Evolutionary conservation across 2,113 vertebrate species (phyloP), one percentile per base, ranked within the genome.

Genomic region (Rostratula benghalensis): DNA sequence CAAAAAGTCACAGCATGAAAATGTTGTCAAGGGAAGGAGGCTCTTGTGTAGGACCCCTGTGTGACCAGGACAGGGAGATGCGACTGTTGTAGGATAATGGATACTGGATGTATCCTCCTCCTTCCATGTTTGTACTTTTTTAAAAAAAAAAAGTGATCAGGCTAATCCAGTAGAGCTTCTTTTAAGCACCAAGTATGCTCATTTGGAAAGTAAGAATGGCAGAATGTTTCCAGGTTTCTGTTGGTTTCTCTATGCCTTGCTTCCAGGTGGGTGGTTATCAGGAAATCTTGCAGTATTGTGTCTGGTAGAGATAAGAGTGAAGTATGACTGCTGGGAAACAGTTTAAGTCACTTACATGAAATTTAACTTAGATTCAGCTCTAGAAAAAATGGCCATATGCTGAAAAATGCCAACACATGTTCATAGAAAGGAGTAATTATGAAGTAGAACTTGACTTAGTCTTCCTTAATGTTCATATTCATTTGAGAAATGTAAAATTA

Each of bases 381-480:
- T 70, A 76, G 60, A 78, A 89, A 63, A 83, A 89, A 63, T 63
- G 33, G 56, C 85, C 92, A 86, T 94, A 90, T 93, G 93, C 33
- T 74, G 92, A 88, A 71, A 96, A 97, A 96, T 96, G 85, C 92
- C 94, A 97, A 53, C 90, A 96, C 64, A 78, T 94, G 90, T 64
- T 94, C 79, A 54, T 31, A 81, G 68, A 81, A 80, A 75, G 89
- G 95, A 96, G 73, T 96, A 93, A 88, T 93, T 93, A 53, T 64
- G 76, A 81, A 95, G 43, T 90, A 37, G 82, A 90, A 57, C 63
- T 93, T 87, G 83, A 74, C 68, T 93, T 87, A 54, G 30, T 74
- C 50, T 93, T 28, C 21, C 6, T 67, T 79, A 37, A 21, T 45
- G 13, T 41, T 94, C 65, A 9, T 45, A 54, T 60, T 84, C 4